Conservation (phyloP, 2,888 invertebrate genomes). For the Mythimna pallens region DNA sequence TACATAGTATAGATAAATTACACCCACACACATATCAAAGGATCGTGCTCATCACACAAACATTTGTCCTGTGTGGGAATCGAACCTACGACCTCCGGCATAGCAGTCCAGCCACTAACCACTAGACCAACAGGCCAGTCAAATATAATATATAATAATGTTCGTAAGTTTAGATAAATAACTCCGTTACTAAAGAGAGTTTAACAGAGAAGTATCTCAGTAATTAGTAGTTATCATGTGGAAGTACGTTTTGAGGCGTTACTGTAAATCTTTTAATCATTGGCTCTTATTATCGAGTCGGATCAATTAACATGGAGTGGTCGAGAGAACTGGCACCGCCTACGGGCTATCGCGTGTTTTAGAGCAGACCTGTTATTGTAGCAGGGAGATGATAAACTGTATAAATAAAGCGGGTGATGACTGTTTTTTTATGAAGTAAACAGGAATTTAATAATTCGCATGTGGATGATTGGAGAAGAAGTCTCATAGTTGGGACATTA, state of each 20-base stretch:
- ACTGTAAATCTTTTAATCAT: conserved; percentile 60
- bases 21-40: too few relatives aligned
- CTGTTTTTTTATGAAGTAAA: background rate
- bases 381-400: conserved; percentile 2
- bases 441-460: too few relatives aligned
- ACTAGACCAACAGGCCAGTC: too few relatives aligned
- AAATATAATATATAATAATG: too few relatives aligned
- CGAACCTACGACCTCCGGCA: too few relatives aligned
- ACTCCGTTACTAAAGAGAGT: conserved; percentile 26
- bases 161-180: conserved; percentile 4
- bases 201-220: conserved; percentile 29
- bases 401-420: background rate
- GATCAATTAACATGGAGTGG: conserved; percentile 50
- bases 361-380: conserved; percentile 11
- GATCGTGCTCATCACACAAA: too few relatives aligned
- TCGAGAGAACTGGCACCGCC: conserved; percentile 45
- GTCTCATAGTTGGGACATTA: too few relatives aligned
- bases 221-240: conserved; percentile 43
- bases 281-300: conserved; percentile 55
- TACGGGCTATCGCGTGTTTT: conserved; percentile 37
- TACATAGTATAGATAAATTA: too few relatives aligned
- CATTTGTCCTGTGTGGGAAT: too few relatives aligned
- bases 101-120: too few relatives aligned
- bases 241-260: conserved; percentile 47
- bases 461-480: too few relatives aligned